Conservation (phyloP, 2,797 vertebrate species). For the Hylomyscus alleni region DNA sequence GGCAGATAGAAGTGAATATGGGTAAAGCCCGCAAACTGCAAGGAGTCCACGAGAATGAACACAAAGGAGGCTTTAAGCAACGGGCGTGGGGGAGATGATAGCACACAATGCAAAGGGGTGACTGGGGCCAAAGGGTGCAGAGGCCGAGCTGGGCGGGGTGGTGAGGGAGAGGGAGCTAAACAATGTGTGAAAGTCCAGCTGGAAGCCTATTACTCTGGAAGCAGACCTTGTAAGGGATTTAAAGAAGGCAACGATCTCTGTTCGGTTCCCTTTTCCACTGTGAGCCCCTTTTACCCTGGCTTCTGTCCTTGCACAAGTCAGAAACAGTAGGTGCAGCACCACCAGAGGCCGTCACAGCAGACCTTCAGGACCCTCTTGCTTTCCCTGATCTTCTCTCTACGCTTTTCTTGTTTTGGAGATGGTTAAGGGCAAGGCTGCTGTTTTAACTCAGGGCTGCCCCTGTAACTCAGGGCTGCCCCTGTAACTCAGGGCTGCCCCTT, state of each 20-base stretch:
- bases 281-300: neutral
- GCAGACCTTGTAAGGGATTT: neutral
- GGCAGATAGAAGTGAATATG: neutral
- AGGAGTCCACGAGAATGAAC: neutral
- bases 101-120: neutral
- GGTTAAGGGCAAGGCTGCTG: neutral
- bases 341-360: neutral
- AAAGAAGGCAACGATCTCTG: neutral
- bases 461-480: no score
- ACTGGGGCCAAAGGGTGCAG: neutral
- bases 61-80: neutral
- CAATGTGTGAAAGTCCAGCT: neutral
- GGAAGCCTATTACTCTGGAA: neutral
- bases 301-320: neutral
- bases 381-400: neutral
- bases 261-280: neutral
- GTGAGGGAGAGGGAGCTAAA: neutral
- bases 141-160: neutral
- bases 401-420: slow-evolving; percentile 32
- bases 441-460: neutral
- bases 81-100: neutral
- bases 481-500: neutral
- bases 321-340: neutral
- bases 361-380: neutral
- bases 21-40: neutral